A percentile compares a stretch with the other conserved stretches of the same genome.
phyloP scores from a whole-genome alignment of 2,797 vertebrate genomes.

The Sebastes cheni region DNA sequence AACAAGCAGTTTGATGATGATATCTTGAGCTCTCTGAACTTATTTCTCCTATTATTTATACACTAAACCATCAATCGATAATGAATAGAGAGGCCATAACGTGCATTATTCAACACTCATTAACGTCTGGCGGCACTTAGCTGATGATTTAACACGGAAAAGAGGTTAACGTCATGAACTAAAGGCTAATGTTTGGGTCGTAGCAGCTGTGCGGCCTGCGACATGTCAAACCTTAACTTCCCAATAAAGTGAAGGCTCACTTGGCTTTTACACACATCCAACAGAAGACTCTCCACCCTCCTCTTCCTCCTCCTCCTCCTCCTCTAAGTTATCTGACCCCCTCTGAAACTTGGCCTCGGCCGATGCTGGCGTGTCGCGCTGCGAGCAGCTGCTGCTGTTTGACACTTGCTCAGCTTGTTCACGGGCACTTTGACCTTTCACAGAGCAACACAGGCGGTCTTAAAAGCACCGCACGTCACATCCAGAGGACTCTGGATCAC shows the following conservation, averaged over 20 bases:
- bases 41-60: no score
- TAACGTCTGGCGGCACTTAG: slow-evolving; percentile 1
- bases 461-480: not conserved
- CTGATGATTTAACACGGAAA: slow-evolving; percentile 13
- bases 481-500: slow-evolving; percentile 17
- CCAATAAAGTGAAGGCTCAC: not conserved
- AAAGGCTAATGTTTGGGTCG: not conserved
- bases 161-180: not conserved
- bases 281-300: not conserved
- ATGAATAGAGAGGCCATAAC: not conserved
- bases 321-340: not conserved
- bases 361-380: slow-evolving; percentile 10
- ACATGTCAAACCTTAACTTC: slow-evolving; percentile 14
- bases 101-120: not conserved
- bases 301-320: not conserved
- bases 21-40: no score
- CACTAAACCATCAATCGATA: no score
- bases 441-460: slow-evolving; percentile 23
- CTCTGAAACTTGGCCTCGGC: slow-evolving; percentile 27
- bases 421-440: slow-evolving; percentile 40
- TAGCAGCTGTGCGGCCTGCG: not conserved
- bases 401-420: slow-evolving; percentile 41
- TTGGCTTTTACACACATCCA: slow-evolving; percentile 10
- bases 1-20: no score
- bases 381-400: slow-evolving; percentile 36